Base-by-base conservation (phyloP, 2,888 invertebrate species). In the Junonia oenone region DNA sequence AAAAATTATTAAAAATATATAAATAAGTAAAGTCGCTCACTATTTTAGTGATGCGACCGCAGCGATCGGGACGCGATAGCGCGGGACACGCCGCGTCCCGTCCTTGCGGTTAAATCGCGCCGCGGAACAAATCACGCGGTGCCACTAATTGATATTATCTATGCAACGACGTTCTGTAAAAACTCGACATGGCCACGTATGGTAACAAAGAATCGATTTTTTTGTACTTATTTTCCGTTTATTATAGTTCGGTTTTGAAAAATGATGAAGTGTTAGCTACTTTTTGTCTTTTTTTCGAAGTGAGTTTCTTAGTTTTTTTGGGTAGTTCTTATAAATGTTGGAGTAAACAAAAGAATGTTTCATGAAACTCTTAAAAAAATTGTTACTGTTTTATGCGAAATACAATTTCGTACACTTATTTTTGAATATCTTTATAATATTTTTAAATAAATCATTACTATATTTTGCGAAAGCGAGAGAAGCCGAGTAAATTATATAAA, bases 131-230 rank as follows among this genome's bases (percentile, higher is more conserved):
- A 76, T 78, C 78, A 71, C 75, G 68, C 69, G 67, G 65, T 66
- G 68, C 73, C 69, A 70, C 79, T 83, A 82, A 83, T 83, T 82
- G 82, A 83, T 83, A 68, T 81, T 83, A 83, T 83, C 83, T 74
- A 72, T 66, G 71, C 76, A 63, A 65, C 64, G 62, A 47, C 48
- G 47, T 58, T 51, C 52, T 50, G 43, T 47, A 62, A 62, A 58
- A 60, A 58, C 53, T 52, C 29, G 55, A 62, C 51, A 48, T 29
- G 51, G 40, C 51, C 50, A 46, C 45, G 48, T 29, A 43, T 37
- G 43, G 43, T 26, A 43, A 43, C 43, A 43, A 26, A 26, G 43
- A 43, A 43, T 13, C 13, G 13, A 17, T n/a, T 26, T 22, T 19
- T 40, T 26, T 26, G 11, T 26, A 26, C 11, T 43, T 26, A 17